A percentile compares a stretch with the other conserved stretches of the same genome.
Evolutionary conservation across 2,113 vertebrate genomes (phyloP).

Genomic region (Crotalus helleri): DNA sequence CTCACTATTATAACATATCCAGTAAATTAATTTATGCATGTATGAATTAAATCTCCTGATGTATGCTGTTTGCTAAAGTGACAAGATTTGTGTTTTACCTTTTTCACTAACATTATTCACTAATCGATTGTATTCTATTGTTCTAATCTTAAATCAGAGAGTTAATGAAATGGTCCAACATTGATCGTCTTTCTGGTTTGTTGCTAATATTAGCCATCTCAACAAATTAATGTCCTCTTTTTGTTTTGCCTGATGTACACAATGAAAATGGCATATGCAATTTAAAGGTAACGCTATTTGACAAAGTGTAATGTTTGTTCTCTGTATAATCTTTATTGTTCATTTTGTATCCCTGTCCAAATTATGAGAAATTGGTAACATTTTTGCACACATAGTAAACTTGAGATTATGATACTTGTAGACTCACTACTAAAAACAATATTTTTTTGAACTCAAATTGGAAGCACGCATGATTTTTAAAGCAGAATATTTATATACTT

Average conservation of each 20-base stretch:
- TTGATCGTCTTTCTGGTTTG: not conserved
- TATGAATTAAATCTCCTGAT: not conserved
- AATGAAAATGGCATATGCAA: not conserved
- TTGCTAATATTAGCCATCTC: not conserved
- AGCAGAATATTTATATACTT: not conserved
- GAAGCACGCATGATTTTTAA: not conserved
- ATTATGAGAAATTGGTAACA: not conserved
- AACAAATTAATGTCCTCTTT: not conserved
- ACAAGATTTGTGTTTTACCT: not conserved
- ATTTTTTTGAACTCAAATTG: not conserved
- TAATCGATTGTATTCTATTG: not conserved
- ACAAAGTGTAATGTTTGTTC: not conserved
- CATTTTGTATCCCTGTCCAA: not conserved
- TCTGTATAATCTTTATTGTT: not conserved
- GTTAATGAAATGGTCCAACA: not conserved
- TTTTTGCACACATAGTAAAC: not conserved
- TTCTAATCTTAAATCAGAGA: not conserved
- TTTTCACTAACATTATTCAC: not conserved
- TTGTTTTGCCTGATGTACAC: not conserved
- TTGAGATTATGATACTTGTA: not conserved
- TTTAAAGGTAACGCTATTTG: not conserved
- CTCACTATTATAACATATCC: not conserved
- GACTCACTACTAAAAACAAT: too few relatives aligned
- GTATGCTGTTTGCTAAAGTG: not conserved
- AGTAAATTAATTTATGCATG: not conserved